Percentiles rank a stretch among this genome's conserved stretches.
Evolutionary conservation across 2,888 invertebrate species (phyloP).

Genomic region (Pseudococcus jackbeardsleyi): DNA sequence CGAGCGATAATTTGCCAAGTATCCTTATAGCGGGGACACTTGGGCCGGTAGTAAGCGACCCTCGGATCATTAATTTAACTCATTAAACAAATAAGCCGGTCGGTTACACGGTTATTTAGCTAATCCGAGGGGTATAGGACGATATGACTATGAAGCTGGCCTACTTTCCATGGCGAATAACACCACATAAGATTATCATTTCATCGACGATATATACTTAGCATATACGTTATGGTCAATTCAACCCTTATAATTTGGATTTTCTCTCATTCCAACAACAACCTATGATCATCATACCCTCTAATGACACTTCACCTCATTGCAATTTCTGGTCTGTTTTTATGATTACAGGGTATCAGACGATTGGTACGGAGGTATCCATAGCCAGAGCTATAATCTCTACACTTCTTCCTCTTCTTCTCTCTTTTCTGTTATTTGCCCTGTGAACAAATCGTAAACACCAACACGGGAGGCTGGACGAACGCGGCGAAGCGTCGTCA

Average conservation of each 20-base stretch:
- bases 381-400: neutral
- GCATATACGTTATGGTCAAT: neutral
- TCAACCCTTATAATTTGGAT: neutral
- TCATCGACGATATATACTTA: neutral
- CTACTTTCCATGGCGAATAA: neutral
- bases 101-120: neutral
- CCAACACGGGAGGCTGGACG: conserved; percentile 57
- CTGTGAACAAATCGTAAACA: neutral
- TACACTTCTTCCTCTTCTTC: neutral
- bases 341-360: conserved; percentile 36
- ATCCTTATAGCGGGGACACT: neutral
- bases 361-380: too few species aligned
- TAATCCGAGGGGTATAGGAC: neutral
- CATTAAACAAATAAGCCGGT: conserved; percentile 19
- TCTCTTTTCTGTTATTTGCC: neutral
- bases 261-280: neutral
- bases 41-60: neutral
- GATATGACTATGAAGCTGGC: neutral
- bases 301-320: neutral
- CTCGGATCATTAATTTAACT: neutral
- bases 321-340: neutral
- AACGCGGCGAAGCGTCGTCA: conserved; percentile 50
- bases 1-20: neutral
- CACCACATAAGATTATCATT: conserved; percentile 14
- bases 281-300: neutral